Percentiles rank a stretch among this genome's conserved stretches.
phyloP scores from a whole-genome alignment of 2,113 vertebrate genomes.

The Cyphomyrus plagiostoma region DNA sequence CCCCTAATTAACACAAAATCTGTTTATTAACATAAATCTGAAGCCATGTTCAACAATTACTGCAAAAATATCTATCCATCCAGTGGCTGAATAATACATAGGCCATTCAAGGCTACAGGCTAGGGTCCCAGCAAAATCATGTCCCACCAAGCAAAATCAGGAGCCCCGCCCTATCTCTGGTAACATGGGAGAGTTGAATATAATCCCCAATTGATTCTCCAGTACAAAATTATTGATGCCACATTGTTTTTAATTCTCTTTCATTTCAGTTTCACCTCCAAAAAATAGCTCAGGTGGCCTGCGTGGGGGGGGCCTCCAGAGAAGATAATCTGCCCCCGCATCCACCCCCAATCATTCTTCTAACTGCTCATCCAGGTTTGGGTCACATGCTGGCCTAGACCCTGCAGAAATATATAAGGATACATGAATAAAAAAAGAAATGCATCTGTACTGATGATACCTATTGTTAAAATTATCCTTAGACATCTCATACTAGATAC shows the following conservation, averaged over 20 bases:
- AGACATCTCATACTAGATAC: not conserved
- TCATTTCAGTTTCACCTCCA: not conserved
- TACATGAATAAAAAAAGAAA: not conserved
- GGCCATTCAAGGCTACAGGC: not conserved
- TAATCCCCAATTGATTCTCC: not conserved
- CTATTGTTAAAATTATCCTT: not conserved
- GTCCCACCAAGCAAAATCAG: not conserved
- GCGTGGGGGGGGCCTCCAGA: not conserved
- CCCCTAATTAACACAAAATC: not conserved
- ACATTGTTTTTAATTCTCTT: not conserved
- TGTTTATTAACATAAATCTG: not conserved
- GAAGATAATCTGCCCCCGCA: not conserved
- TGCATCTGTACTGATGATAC: not conserved
- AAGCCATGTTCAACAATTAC: not conserved
- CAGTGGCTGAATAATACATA: not conserved
- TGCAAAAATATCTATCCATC: not conserved
- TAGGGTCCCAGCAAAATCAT: not conserved
- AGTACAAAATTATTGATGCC: not conserved
- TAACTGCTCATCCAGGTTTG: not conserved
- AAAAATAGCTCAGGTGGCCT: not conserved
- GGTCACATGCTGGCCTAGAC: not conserved
- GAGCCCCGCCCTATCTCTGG: not conserved
- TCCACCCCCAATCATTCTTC: not conserved
- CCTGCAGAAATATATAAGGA: not conserved
- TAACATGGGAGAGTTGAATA: not conserved